Conservation (phyloP, 2,113 vertebrate species). For the Trematocara zebra region DNA sequence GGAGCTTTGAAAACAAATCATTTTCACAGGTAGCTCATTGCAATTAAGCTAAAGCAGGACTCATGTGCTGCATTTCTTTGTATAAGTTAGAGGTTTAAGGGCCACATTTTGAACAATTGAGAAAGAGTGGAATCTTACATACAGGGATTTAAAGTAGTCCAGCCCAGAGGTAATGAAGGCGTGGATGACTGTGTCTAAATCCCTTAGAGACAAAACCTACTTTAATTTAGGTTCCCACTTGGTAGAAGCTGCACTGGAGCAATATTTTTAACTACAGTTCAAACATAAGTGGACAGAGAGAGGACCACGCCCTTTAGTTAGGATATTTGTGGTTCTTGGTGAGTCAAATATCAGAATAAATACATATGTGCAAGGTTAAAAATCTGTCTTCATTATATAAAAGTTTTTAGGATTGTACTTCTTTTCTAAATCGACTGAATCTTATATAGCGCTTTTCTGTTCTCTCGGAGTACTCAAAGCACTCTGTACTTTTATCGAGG, state of each 20-base stretch:
- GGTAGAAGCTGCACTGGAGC: not conserved
- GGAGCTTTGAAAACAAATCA: not conserved
- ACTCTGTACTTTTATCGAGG: not conserved
- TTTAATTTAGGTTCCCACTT: not conserved
- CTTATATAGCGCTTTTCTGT: not conserved
- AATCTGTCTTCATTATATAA: not conserved
- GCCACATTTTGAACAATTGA: not conserved
- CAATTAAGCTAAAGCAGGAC: not conserved
- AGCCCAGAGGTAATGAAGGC: not conserved
- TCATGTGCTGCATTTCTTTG: not conserved
- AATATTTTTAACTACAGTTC: not conserved
- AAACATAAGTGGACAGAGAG: not conserved
- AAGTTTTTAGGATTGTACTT: not conserved
- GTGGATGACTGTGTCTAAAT: not conserved
- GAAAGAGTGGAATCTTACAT: not conserved
- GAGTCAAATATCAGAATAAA: not conserved
- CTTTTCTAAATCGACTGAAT: not conserved
- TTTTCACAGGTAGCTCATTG: not conserved
- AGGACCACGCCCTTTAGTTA: not conserved
- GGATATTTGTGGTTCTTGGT: not conserved
- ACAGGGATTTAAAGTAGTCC: not conserved
- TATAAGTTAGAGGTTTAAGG: not conserved
- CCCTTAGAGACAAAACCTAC: not conserved
- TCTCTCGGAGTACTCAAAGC: not conserved
- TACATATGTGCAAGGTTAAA: not conserved